These are phyloP conservation scores for Copsychus sechellarum DNA, from an alignment of 2,113 vertebrate species.

Conservation along the genomic window DNA sequence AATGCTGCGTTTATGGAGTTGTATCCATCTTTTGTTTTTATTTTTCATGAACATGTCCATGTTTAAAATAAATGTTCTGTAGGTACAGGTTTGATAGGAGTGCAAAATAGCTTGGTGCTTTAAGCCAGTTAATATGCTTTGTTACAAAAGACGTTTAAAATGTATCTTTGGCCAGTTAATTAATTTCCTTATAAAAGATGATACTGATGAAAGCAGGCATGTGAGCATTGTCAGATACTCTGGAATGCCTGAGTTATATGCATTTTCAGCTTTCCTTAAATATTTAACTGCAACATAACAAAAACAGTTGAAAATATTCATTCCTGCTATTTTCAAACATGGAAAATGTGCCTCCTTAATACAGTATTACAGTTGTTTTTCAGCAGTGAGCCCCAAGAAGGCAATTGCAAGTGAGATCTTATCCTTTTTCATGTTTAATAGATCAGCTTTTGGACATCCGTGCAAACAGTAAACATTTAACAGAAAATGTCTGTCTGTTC, in stretches of 20 bases:
- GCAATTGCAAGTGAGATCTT: neutral
- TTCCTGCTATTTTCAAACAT: neutral
- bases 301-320: neutral
- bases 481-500: slow-evolving; percentile 15
- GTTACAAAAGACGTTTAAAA: neutral
- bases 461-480: slow-evolving; percentile 15
- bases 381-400: neutral
- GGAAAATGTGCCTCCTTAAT: neutral
- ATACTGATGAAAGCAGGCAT: neutral
- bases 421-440: neutral
- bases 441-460: neutral
- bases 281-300: neutral
- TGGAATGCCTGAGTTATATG: neutral
- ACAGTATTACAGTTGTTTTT: neutral
- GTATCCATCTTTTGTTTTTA: neutral
- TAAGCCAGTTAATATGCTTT: neutral
- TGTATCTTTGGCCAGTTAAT: neutral
- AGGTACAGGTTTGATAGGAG: neutral
- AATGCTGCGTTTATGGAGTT: neutral
- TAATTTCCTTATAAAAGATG: neutral
- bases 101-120: neutral
- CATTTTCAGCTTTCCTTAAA: slow-evolving; percentile 4
- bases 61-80: neutral
- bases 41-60: neutral
- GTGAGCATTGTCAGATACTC: neutral